These are phyloP conservation scores for Marasmarcha lunaedactyla DNA, from an alignment of 2,888 invertebrate species.

Conservation along the genomic window DNA sequence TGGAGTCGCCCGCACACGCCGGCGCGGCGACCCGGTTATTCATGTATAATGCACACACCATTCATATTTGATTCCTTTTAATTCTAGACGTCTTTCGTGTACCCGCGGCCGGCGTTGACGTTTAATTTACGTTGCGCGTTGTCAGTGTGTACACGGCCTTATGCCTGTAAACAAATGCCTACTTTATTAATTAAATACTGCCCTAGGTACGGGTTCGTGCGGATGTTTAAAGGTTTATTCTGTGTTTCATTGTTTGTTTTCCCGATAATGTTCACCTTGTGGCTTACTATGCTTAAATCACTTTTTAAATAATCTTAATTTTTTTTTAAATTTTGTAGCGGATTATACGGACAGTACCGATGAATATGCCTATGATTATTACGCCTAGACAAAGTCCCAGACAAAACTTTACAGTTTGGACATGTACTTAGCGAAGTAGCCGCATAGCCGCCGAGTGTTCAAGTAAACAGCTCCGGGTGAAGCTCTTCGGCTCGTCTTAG, in stretches of 20 bases:
- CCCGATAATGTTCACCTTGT: not conserved
- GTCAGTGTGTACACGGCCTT: no score
- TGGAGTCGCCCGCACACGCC: conserved; percentile 49
- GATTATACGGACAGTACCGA: no score
- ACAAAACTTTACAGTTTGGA: no score
- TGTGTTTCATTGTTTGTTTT: not conserved
- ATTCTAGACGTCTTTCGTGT: conserved; percentile 57
- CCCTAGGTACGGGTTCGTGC: not conserved
- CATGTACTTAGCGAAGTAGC: no score
- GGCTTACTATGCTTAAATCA: no score
- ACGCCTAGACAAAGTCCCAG: no score
- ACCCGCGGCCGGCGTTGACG: conserved; percentile 23
- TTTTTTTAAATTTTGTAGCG: no score
- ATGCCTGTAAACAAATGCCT: not conserved
- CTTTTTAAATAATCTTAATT: no score
- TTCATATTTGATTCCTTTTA: conserved; percentile 68
- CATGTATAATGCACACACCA: conserved; percentile 59
- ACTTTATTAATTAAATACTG: not conserved
- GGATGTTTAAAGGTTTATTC: not conserved
- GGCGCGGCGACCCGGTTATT: conserved; percentile 38
- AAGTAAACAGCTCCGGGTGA: no score
- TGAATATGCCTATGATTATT: no score
- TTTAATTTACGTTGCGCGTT: conserved; percentile 23
- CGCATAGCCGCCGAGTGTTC: no score
- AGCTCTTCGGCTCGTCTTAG: no score